Evolutionary conservation across 2,888 invertebrate species (phyloP).

Genomic region (Pocota personata): DNA sequence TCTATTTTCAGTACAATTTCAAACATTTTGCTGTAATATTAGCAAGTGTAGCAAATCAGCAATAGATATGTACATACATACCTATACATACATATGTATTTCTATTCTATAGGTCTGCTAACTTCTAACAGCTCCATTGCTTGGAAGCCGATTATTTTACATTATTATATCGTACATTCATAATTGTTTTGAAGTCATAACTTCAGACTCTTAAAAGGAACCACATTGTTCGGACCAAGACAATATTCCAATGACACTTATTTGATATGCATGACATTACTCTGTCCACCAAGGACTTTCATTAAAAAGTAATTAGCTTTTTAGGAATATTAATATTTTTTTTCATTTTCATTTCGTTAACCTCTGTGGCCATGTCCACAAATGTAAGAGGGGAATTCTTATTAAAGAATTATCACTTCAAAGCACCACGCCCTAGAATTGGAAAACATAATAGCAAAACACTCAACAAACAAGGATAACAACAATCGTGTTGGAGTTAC

Average conservation of each 20-base stretch:
- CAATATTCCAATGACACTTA: not conserved
- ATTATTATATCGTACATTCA: no score
- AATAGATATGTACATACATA: no score
- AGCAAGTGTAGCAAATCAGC: no score
- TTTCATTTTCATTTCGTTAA: not conserved
- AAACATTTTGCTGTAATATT: no score
- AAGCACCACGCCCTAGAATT: constrained; percentile 5
- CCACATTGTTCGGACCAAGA: not conserved
- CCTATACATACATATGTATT: no score
- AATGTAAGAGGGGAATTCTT: not conserved
- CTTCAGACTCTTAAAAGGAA: not conserved
- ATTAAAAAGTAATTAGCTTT: constrained; percentile 45
- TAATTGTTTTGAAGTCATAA: not conserved
- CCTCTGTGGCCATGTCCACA: not conserved
- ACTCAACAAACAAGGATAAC: constrained; percentile 10
- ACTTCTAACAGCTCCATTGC: no score
- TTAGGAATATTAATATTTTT: constrained; percentile 17
- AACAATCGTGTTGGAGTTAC: constrained; percentile 16
- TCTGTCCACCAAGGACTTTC: constrained; percentile 2
- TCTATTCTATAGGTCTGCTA: no score
- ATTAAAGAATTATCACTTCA: constrained; percentile 39
- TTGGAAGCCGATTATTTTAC: no score
- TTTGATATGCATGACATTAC: constrained; percentile 11
- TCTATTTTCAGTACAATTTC: no score
- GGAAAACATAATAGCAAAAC: not conserved